Evolutionary conservation across 2,113 vertebrate genomes (phyloP), one percentile per base, ranked within the genome.

Genomic region (Tenrec ecaudatus): DNA sequence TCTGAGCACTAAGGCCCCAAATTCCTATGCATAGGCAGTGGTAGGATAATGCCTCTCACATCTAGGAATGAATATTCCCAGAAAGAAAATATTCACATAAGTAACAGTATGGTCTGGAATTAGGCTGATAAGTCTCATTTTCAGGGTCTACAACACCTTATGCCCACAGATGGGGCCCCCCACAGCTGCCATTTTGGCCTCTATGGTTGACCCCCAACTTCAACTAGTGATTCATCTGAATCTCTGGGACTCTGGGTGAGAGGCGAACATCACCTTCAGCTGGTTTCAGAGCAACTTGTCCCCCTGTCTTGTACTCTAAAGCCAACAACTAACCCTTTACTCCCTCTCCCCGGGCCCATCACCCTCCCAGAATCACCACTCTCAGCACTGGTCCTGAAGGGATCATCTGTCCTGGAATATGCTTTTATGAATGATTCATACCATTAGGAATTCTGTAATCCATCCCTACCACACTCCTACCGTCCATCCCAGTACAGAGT

Each of bases 1-100:
- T 91, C 90, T 88, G 43, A n/a, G 29, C 1, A 43, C 78, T 40
- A 53, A 96, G 75, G 43, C n/a, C 73, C 81, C 62, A 81, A 89
- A 86, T 88, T 94, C 82, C 66, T 90, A 38, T 79, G 84, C 69
- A 53, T n/a, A 84, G 80, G 60, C 81, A 80, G 71, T 31, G 68
- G 68, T 90, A 57, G 86, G 38, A 94, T 86, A 95, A 97, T 94
- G 82, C 78, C 43, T 93, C 75, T 93, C 82, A 77, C 43, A 89
- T 94, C 60, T 92, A 94, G 17, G 6, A 36, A 92, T 69, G 43
- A 78, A 53, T 53, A 53, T 53, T 53, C 12, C 9, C 47, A 53
- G 47, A 53, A 53, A 53, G 47, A 53, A 53, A 53, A 53, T 20
- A 62, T 19, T 89, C 73, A 85, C 85, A 92, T 93, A 94, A 94